These are phyloP conservation scores for Mythimna albipuncta DNA, from an alignment of 2,888 invertebrate genomes.

Conservation along the genomic window DNA sequence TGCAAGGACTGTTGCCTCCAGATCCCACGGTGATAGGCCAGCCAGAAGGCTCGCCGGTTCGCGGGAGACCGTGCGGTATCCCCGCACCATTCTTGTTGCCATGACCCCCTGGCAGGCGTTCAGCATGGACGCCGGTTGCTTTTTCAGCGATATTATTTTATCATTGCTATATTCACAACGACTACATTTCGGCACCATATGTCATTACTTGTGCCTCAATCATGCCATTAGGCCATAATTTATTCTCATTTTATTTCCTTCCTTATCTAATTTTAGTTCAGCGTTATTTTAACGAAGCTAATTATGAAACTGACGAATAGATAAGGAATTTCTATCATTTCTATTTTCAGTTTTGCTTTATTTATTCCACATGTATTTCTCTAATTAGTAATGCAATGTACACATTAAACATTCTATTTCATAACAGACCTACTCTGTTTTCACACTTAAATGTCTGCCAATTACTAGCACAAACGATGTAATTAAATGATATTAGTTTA, in stretches of 20 bases:
- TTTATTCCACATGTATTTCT: neutral
- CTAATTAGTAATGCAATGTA: slow-evolving; percentile 8
- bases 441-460: slow-evolving; percentile 6
- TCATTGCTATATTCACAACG: too few species aligned
- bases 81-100: too few species aligned
- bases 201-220: too few species aligned
- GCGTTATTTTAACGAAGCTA: neutral
- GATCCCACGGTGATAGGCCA: too few species aligned
- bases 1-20: too few species aligned
- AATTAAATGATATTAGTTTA: slow-evolving; percentile 13
- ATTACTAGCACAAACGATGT: neutral
- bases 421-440: slow-evolving; percentile 22
- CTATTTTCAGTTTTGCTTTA: slow-evolving; percentile 1
- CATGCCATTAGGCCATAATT: too few species aligned
- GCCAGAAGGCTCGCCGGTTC: too few species aligned
- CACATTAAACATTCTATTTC: slow-evolving; percentile 23
- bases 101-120: too few species aligned
- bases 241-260: neutral
- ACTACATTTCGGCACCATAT: too few species aligned
- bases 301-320: neutral
- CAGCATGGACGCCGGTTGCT: too few species aligned
- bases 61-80: too few species aligned
- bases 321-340: neutral
- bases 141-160: too few species aligned
- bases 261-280: slow-evolving; percentile 7